Evolutionary conservation across 2,888 invertebrate genomes (phyloP).

Genomic region (Peribatodes rhomboidaria): DNA sequence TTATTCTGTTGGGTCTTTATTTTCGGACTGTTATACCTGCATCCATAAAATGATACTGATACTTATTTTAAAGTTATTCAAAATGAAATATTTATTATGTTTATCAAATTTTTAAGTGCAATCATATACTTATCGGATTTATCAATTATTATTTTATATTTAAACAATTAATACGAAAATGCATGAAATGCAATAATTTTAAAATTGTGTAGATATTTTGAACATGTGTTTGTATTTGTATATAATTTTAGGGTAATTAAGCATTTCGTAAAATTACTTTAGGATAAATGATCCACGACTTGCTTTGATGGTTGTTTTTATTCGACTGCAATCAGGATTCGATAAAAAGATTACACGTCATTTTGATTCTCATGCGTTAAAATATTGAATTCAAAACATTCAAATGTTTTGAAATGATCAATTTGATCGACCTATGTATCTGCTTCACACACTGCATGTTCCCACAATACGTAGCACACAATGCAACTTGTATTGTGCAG

Average conservation of each 20-base stretch:
- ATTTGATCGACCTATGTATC: no score
- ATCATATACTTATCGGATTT: constrained; percentile 28
- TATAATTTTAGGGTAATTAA: constrained; percentile 58
- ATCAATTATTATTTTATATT: constrained; percentile 32
- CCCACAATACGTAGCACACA: no score
- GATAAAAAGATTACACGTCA: neutral
- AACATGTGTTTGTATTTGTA: constrained; percentile 60
- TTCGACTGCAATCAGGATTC: constrained; percentile 21
- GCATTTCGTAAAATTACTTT: constrained; percentile 13
- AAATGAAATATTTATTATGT: neutral
- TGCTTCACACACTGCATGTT: no score
- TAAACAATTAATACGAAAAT: constrained; percentile 31
- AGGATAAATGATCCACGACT: constrained; percentile 6
- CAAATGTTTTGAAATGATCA: neutral
- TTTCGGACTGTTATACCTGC: neutral
- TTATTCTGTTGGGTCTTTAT: neutral
- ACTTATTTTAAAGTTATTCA: constrained; percentile 1
- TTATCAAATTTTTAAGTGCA: constrained; percentile 8
- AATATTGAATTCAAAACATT: neutral
- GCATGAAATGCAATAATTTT: constrained; percentile 78
- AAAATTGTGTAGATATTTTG: constrained; percentile 50
- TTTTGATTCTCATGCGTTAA: neutral
- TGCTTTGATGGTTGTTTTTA: constrained; percentile 9
- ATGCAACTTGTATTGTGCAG: neutral
- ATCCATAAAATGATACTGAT: neutral